A percentile compares a stretch with the other conserved stretches of the same genome.
Conservation (phyloP, 2,888 invertebrate genomes). For the Saturnia japonica region DNA sequence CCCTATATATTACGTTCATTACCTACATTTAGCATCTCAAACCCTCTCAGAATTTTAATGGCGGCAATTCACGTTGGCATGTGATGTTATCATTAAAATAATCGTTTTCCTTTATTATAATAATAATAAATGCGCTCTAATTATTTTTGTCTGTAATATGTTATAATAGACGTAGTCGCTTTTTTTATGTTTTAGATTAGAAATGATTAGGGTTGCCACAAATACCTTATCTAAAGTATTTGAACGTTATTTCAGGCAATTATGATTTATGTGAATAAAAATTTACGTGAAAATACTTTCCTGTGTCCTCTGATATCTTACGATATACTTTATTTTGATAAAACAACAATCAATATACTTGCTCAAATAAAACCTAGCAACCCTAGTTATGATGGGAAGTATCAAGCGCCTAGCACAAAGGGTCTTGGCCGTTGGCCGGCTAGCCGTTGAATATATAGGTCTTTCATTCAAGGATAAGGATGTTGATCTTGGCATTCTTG, state of each 20-base stretch:
- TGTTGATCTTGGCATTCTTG: neutral
- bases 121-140: slow-evolving; percentile 2
- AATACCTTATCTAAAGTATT: too few species aligned
- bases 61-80: slow-evolving; percentile 59
- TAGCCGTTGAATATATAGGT: neutral
- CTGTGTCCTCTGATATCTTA: too few species aligned
- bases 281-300: too few species aligned
- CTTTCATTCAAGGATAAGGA: neutral
- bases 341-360: too few species aligned
- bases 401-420: neutral
- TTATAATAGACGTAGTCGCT: slow-evolving; percentile 4
- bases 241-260: too few species aligned
- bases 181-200: too few species aligned
- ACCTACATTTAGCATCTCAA: slow-evolving; percentile 55
- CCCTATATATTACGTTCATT: slow-evolving; percentile 47
- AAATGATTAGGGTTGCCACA: too few species aligned
- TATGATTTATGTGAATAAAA: too few species aligned
- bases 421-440: neutral
- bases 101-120: slow-evolving; percentile 14
- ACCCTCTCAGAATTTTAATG: slow-evolving; percentile 61
- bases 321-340: too few species aligned
- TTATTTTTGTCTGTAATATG: neutral
- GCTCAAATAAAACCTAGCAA: too few species aligned
- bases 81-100: slow-evolving; percentile 48
- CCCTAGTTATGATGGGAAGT: neutral